Base-by-base conservation (phyloP, 37 sponge, comb jelly and placozoan genomes). In the Eunapius fragilis region DNA sequence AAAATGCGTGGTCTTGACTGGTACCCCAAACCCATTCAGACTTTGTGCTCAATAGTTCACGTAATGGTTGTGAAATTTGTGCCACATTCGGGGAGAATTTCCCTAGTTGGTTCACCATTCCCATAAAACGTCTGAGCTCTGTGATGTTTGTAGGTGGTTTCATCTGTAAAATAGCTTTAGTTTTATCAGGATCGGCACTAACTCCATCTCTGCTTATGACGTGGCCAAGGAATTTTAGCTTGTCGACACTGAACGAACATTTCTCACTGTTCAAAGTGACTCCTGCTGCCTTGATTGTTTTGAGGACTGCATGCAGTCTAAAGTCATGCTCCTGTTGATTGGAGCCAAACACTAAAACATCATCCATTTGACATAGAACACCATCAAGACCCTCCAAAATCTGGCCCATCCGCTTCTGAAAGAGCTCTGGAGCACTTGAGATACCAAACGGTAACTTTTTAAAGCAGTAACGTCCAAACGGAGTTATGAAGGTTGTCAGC, bases 171-270 rank as follows among this genome's bases (percentile, higher is more conserved):
- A 82, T 70, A 17, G 83, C 70, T 2, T 17, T 24, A 31, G 71
- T 28, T 31, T 72, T 82, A 25, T 72, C 48, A 23, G 48, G 38
- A 17, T 30, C 73, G 25, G 77, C 77, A 31, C 25, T 23, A 47
- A 75, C 47, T 13, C 85, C 85, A 12, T n/a, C 47, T 31, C 48
- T 37, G 30, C 34, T 67, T 17, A 84, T 38, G 22, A 74, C 70
- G 27, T 84, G 75, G 23, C 85, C 85, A 11, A 84, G 69, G 77
- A 74, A 84, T 68, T 84, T 84, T 32, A 84, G 68, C 13, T 26
- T 30, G 14, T 24, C 45, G 2, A 31, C 71, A 17, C 70, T 34
- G 31, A 68, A 28, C 25, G 58, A 23, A 34, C 72, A 71, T 24
- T 84, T 84, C 34, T 49, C 68, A 13, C 34, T 19, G 85, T 75